A percentile compares a stretch with the other conserved stretches of the same genome.
phyloP scores from a whole-genome alignment of 2,113 vertebrate genomes.

The Anarrhichthys ocellatus region DNA sequence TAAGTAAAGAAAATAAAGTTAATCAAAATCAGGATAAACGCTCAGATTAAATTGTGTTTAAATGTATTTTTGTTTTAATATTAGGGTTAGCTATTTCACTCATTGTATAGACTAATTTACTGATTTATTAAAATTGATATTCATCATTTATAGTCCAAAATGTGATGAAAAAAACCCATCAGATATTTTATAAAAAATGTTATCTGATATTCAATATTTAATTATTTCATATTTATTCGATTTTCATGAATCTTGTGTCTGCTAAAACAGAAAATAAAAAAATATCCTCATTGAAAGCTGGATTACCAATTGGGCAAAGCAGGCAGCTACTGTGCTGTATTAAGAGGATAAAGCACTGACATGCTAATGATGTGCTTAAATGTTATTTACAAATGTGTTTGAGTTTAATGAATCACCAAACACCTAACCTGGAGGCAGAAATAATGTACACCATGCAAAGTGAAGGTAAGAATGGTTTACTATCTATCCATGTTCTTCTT shows the following conservation, averaged over 20 bases:
- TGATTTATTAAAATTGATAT: too few relatives aligned
- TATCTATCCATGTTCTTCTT: not conserved
- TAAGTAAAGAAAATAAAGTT: not conserved
- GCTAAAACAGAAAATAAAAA: too few relatives aligned
- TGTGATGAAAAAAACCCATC: too few relatives aligned
- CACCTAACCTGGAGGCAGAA: too few relatives aligned
- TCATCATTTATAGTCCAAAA: too few relatives aligned
- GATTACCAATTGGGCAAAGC: not conserved
- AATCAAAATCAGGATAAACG: not conserved
- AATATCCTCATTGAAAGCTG: not conserved
- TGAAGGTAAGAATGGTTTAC: too few relatives aligned
- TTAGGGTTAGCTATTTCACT: not conserved
- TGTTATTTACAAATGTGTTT: too few relatives aligned
- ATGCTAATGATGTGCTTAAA: too few relatives aligned
- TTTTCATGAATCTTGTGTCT: not conserved
- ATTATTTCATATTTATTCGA: not conserved
- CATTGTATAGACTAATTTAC: not conserved
- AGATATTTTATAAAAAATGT: too few relatives aligned
- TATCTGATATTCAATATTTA: not conserved
- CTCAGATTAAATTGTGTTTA: not conserved
- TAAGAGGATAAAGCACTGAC: not conserved
- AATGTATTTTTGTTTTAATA: too few relatives aligned
- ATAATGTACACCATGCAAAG: too few relatives aligned
- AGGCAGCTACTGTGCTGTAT: not conserved
- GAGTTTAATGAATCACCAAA: too few relatives aligned